Base-by-base conservation (phyloP, 2,797 vertebrate species). In the Cyclura pinguis region DNA sequence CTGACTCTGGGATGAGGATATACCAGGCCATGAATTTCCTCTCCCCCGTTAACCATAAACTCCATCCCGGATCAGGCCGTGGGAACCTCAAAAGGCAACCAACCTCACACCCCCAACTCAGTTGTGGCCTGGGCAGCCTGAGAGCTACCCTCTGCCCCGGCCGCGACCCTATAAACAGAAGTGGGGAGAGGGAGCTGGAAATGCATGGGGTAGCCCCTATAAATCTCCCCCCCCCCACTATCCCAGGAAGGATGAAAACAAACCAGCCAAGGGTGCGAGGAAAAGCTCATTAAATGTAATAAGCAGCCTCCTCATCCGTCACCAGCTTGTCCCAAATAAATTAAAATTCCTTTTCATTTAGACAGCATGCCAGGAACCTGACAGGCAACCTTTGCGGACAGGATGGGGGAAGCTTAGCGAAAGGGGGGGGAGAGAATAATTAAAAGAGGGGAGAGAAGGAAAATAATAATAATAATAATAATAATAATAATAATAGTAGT, bases 251-350 rank as follows among this genome's bases (percentile, higher is more conserved):
- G 95, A 96, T 92, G 95, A 96, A 96, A 97, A 95, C 97, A 96
- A 88, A 94, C 91, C 96, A 93, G 94, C 94, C 94, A 84, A 94
- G 96, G 92, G 59, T 94, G 95, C 95, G 92, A 96, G 96, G 94
- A 95, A 96, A 96, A 55, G 93, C 96, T 97, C 96, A 97, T 98
- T 97, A 97, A 95, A 95, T 92, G 92, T 97, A 97, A 98, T 98
- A 96, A 98, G 97, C 96, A 96, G 96, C 94, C 96, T 98, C 96
- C 96, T 96, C 96, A 95, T 95, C 96, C 88, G 95, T 96, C 97
- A 97, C 97, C 96, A 95, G 97, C 97, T 97, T 96, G 97, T 97
- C 97, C 97, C 97, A 97, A 97, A 98, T 98, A 98, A 97, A 98
- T 97, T 96, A 97, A 97, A 83, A 98, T 98, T 97, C 97, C 97